Evolutionary conservation across 2,888 invertebrate species (phyloP).

Genomic region (Aphidoletes aphidimyza): DNA sequence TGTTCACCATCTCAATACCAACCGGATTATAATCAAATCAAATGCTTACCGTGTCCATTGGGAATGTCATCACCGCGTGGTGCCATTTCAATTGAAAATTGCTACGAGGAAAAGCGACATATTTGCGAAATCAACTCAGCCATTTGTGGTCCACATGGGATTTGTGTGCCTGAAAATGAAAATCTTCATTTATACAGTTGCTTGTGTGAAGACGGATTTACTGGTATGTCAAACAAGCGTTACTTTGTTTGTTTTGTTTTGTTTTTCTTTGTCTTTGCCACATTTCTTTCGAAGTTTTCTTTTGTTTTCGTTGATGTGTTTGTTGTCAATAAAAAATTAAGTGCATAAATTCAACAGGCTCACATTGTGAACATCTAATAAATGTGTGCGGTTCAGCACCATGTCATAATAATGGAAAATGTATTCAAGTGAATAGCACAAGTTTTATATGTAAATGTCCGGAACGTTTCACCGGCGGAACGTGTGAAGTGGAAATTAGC

Average conservation of each 20-base stretch:
- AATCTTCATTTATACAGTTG: conserved; percentile 65
- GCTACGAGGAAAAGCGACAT: conserved; percentile 67
- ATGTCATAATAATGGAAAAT: conserved; percentile 70
- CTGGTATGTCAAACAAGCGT: too few species aligned
- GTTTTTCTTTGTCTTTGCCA: background rate
- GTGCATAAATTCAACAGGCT: conserved; percentile 63
- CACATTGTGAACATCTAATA: conserved; percentile 68
- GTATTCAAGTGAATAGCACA: conserved; percentile 62
- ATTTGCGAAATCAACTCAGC: conserved; percentile 64
- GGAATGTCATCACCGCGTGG: conserved; percentile 68
- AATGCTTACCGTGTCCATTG: conserved; percentile 71
- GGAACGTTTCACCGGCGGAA: conserved; percentile 67
- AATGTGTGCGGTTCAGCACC: conserved; percentile 69
- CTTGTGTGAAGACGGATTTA: conserved; percentile 67
- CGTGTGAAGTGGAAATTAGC: conserved; percentile 67
- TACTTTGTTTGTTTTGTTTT: too few species aligned
- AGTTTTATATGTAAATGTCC: conserved; percentile 67
- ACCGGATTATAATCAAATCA: conserved; percentile 69
- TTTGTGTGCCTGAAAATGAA: conserved; percentile 62
- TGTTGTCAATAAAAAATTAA: conserved; percentile 53
- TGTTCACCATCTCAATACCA: conserved; percentile 73
- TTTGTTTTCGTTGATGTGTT: background rate
- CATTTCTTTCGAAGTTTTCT: background rate
- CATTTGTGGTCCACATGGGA: conserved; percentile 61
- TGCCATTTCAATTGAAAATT: conserved; percentile 64